phyloP scores from a whole-genome alignment of 2,888 invertebrate species.

The Lasioglossum pauxillum region DNA sequence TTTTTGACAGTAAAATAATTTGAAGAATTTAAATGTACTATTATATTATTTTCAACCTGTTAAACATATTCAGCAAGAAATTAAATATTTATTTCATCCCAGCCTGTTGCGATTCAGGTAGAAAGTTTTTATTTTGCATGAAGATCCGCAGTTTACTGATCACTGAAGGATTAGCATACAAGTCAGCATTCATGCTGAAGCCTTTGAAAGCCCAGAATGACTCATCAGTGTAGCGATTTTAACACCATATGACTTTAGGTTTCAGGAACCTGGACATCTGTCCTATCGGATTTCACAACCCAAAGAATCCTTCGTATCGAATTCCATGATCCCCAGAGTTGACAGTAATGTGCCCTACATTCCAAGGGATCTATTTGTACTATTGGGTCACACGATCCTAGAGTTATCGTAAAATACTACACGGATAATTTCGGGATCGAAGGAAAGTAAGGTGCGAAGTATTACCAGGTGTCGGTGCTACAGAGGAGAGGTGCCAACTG shows the following conservation, averaged over 20 bases:
- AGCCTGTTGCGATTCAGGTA: too few relatives aligned
- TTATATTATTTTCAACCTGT: too few relatives aligned
- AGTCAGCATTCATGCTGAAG: neutral
- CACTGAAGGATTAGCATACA: neutral
- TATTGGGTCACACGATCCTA: constrained; percentile 17
- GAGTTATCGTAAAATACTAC: constrained; percentile 18
- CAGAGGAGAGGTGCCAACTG: constrained; percentile 2
- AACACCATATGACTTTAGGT: neutral
- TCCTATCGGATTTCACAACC: constrained; percentile 10
- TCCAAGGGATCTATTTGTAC: constrained; percentile 14
- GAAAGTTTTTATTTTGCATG: too few relatives aligned
- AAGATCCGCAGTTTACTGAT: neutral
- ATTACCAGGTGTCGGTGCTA: constrained; percentile 19
- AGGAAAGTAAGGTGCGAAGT: neutral
- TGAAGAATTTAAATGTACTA: too few relatives aligned
- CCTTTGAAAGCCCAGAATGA: constrained; percentile 2
- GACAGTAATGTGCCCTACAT: constrained; percentile 14
- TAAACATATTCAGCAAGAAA: too few relatives aligned
- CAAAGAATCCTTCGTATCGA: constrained; percentile 18
- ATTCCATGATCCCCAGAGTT: neutral
- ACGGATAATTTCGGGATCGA: neutral
- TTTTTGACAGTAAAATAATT: too few relatives aligned
- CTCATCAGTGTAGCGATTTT: constrained; percentile 2
- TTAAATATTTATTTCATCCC: too few relatives aligned
- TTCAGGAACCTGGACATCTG: neutral